phyloP scores from a whole-genome alignment of 2,797 vertebrate species.

The Pseudotriccus pelzelni region DNA sequence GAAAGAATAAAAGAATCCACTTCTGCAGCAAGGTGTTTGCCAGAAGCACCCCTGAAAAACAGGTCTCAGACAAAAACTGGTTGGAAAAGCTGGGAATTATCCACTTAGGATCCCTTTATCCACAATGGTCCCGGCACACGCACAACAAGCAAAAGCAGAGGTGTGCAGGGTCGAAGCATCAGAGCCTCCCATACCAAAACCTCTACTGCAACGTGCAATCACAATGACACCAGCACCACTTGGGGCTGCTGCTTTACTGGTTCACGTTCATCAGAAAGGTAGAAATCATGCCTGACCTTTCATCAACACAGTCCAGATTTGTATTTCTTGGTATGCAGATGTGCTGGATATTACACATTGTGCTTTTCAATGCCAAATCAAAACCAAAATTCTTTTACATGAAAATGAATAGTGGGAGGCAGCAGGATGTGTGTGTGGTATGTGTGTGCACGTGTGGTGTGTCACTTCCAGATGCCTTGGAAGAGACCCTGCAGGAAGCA shows the following conservation, averaged over 20 bases:
- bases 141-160: neutral
- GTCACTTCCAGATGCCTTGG: neutral
- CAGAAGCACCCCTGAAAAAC: neutral
- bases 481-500: neutral
- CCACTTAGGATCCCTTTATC: neutral
- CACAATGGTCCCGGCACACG: neutral
- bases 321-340: neutral
- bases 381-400: neutral
- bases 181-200: neutral
- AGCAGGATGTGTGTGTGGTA: fast-evolving
- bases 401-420: neutral
- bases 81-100: neutral
- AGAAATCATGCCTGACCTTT: neutral
- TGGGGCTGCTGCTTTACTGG: neutral
- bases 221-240: neutral
- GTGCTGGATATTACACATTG: neutral
- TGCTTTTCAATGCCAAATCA: neutral
- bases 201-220: neutral
- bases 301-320: neutral
- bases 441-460: neutral
- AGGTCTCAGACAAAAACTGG: neutral
- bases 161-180: neutral
- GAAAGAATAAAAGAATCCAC: neutral
- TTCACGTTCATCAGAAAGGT: neutral
- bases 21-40: neutral